These are phyloP conservation scores for Geopemphigus sp. DNA, from an alignment of 1,140 invertebrate genomes.

Conservation along the genomic window DNA sequence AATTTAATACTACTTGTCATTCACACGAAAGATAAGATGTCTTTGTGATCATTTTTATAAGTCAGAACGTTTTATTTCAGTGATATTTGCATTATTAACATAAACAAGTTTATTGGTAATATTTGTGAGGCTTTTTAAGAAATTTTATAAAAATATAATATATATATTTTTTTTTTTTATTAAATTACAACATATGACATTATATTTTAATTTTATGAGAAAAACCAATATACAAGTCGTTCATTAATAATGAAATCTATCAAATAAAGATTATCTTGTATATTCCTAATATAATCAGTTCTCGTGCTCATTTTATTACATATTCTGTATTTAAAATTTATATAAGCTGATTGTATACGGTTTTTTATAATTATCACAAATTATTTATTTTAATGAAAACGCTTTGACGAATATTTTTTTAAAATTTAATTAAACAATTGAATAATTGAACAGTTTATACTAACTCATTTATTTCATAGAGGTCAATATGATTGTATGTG, in stretches of 20 bases:
- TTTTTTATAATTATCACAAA: background rate
- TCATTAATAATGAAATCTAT: background rate
- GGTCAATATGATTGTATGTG: too few relatives aligned
- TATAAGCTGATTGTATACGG: background rate
- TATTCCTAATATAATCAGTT: background rate
- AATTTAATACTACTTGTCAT: background rate
- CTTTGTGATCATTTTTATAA: background rate
- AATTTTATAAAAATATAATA: background rate
- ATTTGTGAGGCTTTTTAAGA: background rate
- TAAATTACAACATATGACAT: background rate
- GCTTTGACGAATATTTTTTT: too few relatives aligned
- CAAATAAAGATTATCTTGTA: constrained; percentile 28
- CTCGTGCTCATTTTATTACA: background rate
- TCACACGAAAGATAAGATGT: constrained; percentile 6
- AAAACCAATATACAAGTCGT: background rate
- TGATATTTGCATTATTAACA: background rate
- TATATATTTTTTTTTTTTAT: background rate
- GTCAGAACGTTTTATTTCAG: background rate
- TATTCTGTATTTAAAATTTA: background rate
- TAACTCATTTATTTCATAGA: too few relatives aligned
- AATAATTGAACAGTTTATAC: too few relatives aligned
- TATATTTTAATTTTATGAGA: background rate
- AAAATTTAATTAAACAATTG: too few relatives aligned
- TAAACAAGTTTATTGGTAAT: background rate
- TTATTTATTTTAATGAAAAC: background rate